Evolutionary conservation across 2,888 invertebrate genomes (phyloP).

Genomic region (Nomada flava): DNA sequence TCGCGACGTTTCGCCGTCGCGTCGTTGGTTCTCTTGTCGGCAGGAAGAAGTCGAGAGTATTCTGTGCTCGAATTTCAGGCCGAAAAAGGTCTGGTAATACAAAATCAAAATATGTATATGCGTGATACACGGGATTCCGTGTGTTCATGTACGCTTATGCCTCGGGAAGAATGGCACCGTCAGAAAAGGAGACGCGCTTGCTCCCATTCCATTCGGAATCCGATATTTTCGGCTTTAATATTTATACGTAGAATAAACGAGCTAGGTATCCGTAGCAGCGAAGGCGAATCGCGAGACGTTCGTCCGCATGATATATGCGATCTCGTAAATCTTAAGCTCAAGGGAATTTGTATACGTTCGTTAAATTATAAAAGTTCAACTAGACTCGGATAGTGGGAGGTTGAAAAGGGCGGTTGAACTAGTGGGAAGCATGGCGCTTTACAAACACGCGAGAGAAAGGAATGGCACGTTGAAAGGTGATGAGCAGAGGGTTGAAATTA

Average conservation of each 20-base stretch:
- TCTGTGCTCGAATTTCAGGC: neutral
- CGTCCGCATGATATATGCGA: neutral
- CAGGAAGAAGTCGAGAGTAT: neutral
- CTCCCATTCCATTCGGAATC: constrained; percentile 46
- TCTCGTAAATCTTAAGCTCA: neutral
- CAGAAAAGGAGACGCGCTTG: constrained; percentile 31
- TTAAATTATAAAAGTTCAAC: neutral
- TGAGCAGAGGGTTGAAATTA: neutral
- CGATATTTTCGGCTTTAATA: constrained; percentile 45
- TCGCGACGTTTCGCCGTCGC: neutral
- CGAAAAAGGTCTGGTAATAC: constrained; percentile 25
- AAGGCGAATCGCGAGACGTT: neutral
- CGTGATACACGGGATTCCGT: constrained; percentile 25
- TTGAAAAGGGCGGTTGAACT: neutral
- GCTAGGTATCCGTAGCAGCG: neutral
- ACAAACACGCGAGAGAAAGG: neutral
- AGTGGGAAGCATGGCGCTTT: neutral
- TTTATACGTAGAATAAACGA: constrained; percentile 37
- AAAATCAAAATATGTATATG: constrained; percentile 29
- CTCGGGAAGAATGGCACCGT: constrained; percentile 46
- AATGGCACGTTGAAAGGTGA: constrained; percentile 18
- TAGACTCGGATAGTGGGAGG: neutral
- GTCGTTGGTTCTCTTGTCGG: no score
- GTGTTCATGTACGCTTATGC: constrained; percentile 29
- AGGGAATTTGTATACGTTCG: neutral